Evolutionary conservation across 2,113 vertebrate species (phyloP).

Genomic region (Hippocampus barbouri): DNA sequence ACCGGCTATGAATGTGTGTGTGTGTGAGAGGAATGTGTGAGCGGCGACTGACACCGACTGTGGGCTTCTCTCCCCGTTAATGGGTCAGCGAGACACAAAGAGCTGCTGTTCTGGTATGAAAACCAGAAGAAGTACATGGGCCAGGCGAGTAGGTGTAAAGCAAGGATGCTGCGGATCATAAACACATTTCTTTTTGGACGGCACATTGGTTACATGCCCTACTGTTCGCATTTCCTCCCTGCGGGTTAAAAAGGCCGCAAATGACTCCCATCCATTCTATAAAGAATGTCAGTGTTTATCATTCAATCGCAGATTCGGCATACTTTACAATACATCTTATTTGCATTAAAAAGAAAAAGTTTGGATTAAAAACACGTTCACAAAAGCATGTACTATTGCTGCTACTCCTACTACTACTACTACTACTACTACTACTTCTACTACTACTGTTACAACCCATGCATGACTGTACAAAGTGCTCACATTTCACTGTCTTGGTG

Average conservation of each 20-base stretch:
- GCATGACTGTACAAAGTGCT: neutral
- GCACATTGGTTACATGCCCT: neutral
- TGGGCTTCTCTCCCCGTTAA: constrained; percentile 44
- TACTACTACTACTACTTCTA: too few relatives aligned
- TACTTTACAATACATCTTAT: too few relatives aligned
- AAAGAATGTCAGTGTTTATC: too few relatives aligned
- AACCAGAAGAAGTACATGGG: constrained; percentile 33
- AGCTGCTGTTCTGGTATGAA: constrained; percentile 55
- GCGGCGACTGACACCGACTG: constrained; percentile 39
- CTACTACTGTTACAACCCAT: too few relatives aligned
- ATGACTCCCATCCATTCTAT: too few relatives aligned
- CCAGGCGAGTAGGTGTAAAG: neutral
- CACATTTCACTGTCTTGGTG: neutral
- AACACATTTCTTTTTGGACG: neutral
- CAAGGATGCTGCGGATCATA: neutral
- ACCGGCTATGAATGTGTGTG: constrained; percentile 1
- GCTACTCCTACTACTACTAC: too few relatives aligned
- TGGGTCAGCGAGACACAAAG: constrained; percentile 55
- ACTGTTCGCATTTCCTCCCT: neutral
- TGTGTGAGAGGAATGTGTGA: constrained; percentile 38
- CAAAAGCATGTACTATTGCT: too few relatives aligned
- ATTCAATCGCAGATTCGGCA: too few relatives aligned
- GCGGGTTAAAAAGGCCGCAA: neutral
- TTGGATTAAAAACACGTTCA: too few relatives aligned
- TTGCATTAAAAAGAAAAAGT: too few relatives aligned